Conservation (phyloP, 2,888 invertebrate genomes). For the Cylindroiulus punctatus region DNA sequence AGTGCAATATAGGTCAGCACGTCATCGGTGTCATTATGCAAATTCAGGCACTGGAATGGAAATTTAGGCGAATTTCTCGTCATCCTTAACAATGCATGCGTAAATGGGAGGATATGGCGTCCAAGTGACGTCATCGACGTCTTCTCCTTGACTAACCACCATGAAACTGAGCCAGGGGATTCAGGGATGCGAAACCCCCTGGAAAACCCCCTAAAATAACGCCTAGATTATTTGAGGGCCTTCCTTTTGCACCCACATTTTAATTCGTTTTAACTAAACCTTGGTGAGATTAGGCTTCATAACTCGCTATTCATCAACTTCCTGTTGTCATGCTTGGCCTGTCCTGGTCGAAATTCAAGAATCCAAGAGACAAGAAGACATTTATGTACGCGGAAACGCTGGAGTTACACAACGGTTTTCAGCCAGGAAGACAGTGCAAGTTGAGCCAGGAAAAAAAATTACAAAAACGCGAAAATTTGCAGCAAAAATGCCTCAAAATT, state of each 20-base stretch:
- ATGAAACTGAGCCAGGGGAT: not conserved
- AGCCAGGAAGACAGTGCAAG: not conserved
- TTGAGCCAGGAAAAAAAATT: not conserved
- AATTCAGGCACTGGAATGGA: not conserved
- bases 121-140: not conserved
- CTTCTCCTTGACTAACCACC: not conserved
- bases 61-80: not conserved
- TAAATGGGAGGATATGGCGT: not conserved
- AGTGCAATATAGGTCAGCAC: not conserved
- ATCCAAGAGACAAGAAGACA: not conserved
- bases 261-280: slow-evolving; percentile 9
- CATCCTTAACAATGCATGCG: not conserved
- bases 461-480: not conserved
- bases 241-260: not conserved
- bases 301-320: slow-evolving; percentile 8
- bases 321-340: slow-evolving; percentile 8
- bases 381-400: not conserved
- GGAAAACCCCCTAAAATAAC: not conserved
- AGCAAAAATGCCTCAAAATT: not conserved
- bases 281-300: not conserved
- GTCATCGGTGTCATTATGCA: not conserved
- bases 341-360: slow-evolving; percentile 18
- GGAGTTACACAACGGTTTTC: not conserved
- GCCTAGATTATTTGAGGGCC: not conserved
- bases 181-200: slow-evolving; percentile 18